Percentiles rank a stretch among this genome's conserved stretches.
phyloP scores from a whole-genome alignment of 2,797 vertebrate genomes.

The Thamnophis elegans region DNA sequence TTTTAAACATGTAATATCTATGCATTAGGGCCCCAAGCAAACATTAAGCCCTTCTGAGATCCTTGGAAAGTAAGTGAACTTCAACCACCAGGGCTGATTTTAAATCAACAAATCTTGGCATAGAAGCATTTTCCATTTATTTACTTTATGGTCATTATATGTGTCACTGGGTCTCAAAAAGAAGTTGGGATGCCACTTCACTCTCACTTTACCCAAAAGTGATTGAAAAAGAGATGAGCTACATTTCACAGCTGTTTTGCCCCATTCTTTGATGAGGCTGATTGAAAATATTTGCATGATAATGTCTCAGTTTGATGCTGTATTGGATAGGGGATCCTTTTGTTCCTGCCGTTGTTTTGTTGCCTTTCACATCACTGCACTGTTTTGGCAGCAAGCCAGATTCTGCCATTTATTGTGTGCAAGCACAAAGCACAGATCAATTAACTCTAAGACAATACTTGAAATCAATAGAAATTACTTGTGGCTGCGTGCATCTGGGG shows the following conservation, averaged over 20 bases:
- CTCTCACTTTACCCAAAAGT: constrained; percentile 8
- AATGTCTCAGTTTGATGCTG: constrained; percentile 51
- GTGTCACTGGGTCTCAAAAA: neutral
- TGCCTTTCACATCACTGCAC: constrained; percentile 29
- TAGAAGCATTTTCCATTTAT: constrained; percentile 8
- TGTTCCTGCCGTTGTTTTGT: constrained; percentile 53
- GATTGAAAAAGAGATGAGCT: constrained; percentile 20
- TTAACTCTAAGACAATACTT: constrained; percentile 42
- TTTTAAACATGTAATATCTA: neutral
- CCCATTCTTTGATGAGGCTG: constrained; percentile 41
- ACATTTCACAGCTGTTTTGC: constrained; percentile 44
- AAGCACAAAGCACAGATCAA: constrained; percentile 42
- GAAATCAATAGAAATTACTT: constrained; percentile 44
- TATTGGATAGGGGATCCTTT: constrained; percentile 40
- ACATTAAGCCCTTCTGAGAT: neutral
- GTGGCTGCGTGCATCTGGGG: constrained; percentile 29
- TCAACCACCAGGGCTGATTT: neutral
- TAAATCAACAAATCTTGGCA: neutral
- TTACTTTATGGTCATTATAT: neutral
- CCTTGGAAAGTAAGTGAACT: neutral
- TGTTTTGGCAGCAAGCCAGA: constrained; percentile 50
- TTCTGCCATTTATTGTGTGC: constrained; percentile 49
- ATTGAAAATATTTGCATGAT: constrained; percentile 57
- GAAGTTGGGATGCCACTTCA: neutral
- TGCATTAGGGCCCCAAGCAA: neutral